phyloP scores from a whole-genome alignment of 1,140 invertebrate genomes.

The Ips nitidus region DNA sequence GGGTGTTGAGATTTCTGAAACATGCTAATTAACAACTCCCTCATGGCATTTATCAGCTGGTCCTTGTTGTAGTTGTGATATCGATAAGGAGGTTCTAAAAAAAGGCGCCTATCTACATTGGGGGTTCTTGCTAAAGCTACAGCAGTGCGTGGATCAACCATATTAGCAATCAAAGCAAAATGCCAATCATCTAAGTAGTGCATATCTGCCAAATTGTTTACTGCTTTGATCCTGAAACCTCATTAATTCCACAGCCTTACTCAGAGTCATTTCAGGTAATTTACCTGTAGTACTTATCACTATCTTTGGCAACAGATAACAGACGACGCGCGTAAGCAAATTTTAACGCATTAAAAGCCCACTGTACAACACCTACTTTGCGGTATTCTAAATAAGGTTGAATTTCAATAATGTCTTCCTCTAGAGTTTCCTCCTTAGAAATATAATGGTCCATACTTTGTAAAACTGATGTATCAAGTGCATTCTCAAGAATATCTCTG shows the following conservation, averaged over 20 bases:
- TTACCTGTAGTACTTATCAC: conserved; percentile 26
- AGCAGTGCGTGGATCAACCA: conserved; percentile 64
- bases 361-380: conserved; percentile 27
- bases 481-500: conserved; percentile 43
- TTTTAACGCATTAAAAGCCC: conserved; percentile 53
- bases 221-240: conserved; percentile 50
- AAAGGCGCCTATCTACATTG: conserved; percentile 61
- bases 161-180: conserved; percentile 64
- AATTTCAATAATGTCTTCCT: conserved; percentile 37
- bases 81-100: conserved; percentile 63
- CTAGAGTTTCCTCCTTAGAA: conserved; percentile 29
- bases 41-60: conserved; percentile 58
- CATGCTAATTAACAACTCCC: conserved; percentile 58
- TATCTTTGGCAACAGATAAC: conserved; percentile 51
- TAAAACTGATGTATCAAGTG: conserved; percentile 46
- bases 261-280: no score
- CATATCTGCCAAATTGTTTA: conserved; percentile 50
- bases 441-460: conserved; percentile 36
- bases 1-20: conserved; percentile 59
- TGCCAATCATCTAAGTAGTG: conserved; percentile 59
- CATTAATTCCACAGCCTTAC: conserved; percentile 19
- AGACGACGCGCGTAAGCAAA: conserved; percentile 55
- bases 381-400: conserved; percentile 28
- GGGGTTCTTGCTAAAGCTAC: conserved; percentile 62
- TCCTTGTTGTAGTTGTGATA: conserved; percentile 54